Conservation (phyloP, 2,888 invertebrate species). For the Drosophila ochracea region DNA sequence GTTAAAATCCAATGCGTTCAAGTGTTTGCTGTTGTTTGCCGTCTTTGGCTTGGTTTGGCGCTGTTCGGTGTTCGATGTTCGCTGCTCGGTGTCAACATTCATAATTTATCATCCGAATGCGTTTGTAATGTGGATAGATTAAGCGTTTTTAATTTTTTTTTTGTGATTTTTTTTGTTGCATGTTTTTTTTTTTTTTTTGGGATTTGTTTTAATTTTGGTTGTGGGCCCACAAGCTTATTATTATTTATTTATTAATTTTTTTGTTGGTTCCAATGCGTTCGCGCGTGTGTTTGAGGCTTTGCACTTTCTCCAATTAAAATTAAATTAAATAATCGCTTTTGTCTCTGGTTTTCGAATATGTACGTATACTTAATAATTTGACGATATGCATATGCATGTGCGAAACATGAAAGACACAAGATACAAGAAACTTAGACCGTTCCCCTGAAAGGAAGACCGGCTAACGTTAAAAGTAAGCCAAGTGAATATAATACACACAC, state of each 20-base stretch:
- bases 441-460: not conserved
- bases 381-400: not conserved
- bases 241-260: constrained; percentile 13
- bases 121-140: constrained; percentile 70
- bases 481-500: not conserved
- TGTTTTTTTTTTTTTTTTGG: constrained; percentile 26
- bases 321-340: constrained; percentile 68
- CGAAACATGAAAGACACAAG: not conserved
- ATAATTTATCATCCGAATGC: constrained; percentile 75
- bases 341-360: constrained; percentile 37
- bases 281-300: constrained; percentile 50
- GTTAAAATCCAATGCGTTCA: constrained; percentile 45
- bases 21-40: constrained; percentile 73
- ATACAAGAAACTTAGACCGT: not conserved
- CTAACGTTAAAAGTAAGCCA: not conserved
- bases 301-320: constrained; percentile 75
- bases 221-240: constrained; percentile 31
- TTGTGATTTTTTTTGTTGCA: constrained; percentile 18
- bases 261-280: constrained; percentile 18
- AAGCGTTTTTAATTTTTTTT: constrained; percentile 52
- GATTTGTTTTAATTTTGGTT: constrained; percentile 23
- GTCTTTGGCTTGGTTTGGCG: constrained; percentile 44
- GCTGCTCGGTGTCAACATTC: constrained; percentile 52
- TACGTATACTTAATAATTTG: constrained; percentile 29
- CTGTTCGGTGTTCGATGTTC: constrained; percentile 5